Percentiles rank a stretch among this genome's conserved stretches.
Conservation (phyloP, 2,113 vertebrate species). For the Pycnonotus jocosus region DNA sequence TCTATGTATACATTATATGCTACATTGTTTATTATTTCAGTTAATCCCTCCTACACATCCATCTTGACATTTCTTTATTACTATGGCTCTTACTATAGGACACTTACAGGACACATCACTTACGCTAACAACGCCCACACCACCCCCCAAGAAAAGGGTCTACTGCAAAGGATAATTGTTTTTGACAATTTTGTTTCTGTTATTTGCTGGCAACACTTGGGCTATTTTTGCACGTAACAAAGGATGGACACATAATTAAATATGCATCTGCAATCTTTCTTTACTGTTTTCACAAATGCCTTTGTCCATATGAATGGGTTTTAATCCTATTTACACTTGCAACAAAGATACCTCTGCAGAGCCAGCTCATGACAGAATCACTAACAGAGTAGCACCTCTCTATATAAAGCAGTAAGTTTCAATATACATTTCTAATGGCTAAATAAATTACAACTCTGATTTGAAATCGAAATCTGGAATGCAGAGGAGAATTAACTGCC, state of each 20-base stretch:
- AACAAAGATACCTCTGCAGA: not conserved
- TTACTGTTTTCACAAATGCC: not conserved
- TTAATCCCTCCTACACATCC: not conserved
- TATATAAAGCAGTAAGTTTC: not conserved
- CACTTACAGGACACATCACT: not conserved
- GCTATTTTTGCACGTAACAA: not conserved
- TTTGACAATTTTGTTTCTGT: not conserved
- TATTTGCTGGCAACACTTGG: not conserved
- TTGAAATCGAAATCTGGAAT: not conserved
- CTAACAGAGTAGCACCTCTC: not conserved
- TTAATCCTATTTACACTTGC: not conserved
- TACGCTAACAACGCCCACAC: not conserved
- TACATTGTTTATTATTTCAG: not conserved
- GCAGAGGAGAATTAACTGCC: not conserved
- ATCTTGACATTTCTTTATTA: not conserved
- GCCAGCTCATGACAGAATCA: not conserved
- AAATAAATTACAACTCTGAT: not conserved
- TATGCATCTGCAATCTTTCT: not conserved
- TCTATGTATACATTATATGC: not conserved
- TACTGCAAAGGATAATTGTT: not conserved
- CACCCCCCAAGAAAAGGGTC: not conserved
- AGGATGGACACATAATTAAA: not conserved
- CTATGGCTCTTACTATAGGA: not conserved
- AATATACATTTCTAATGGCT: not conserved
- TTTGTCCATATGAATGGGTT: not conserved